Percentiles rank a stretch among this genome's conserved stretches.
These are phyloP conservation scores for Ammodytes marinus DNA, from an alignment of 2,113 vertebrate genomes.

Conservation along the genomic window DNA sequence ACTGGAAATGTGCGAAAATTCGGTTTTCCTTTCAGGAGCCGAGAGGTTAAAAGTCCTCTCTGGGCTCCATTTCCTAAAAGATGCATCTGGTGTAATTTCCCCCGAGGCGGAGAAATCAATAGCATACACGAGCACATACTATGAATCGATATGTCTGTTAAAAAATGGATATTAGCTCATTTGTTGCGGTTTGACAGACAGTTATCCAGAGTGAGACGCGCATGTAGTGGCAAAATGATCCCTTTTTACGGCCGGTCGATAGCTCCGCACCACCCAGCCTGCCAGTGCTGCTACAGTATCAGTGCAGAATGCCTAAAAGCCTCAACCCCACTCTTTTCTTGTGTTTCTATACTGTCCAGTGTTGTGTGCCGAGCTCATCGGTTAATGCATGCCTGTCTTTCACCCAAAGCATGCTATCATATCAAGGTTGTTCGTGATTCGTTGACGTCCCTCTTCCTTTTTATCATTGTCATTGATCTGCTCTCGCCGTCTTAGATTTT, in stretches of 20 bases:
- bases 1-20: slow-evolving; percentile 58
- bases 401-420: slow-evolving; percentile 53
- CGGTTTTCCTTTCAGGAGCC: slow-evolving; percentile 70
- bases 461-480: slow-evolving; percentile 51
- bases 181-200: slow-evolving; percentile 86
- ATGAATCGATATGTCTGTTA: slow-evolving; percentile 86
- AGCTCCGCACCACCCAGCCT: slow-evolving; percentile 37
- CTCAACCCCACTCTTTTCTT: slow-evolving; percentile 32
- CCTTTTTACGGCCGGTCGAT: slow-evolving; percentile 62
- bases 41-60: slow-evolving; percentile 85
- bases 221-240: slow-evolving; percentile 71
- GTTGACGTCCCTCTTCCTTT: slow-evolving; percentile 41
- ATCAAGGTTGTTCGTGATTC: slow-evolving; percentile 39
- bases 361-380: slow-evolving; percentile 48
- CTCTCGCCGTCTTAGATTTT: slow-evolving; percentile 47
- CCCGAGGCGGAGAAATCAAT: slow-evolving; percentile 83
- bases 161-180: slow-evolving; percentile 89
- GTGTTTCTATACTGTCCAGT: slow-evolving; percentile 31
- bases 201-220: slow-evolving; percentile 67
- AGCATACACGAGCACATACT: slow-evolving; percentile 81
- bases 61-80: slow-evolving; percentile 82
- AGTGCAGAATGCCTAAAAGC: slow-evolving; percentile 49
- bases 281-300: slow-evolving; percentile 8
- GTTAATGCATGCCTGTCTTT: slow-evolving; percentile 66
- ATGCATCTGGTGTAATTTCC: slow-evolving; percentile 84